Evolutionary conservation across 2,888 invertebrate species (phyloP), one percentile per base, ranked within the genome.

Genomic region (Acanthosoma haemorrhoidale): DNA sequence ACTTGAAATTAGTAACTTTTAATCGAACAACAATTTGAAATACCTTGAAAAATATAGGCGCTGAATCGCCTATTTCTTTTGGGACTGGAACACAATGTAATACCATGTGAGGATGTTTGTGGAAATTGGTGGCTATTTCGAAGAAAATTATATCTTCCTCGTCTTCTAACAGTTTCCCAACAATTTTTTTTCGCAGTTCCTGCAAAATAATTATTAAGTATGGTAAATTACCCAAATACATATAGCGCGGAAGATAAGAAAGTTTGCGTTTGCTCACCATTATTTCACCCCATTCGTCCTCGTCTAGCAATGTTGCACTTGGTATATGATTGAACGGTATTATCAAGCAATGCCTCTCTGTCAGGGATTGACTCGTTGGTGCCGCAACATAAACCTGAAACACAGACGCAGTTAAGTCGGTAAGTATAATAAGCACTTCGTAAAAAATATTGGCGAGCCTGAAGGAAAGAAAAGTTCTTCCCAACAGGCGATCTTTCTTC

Each of bases 31-130:
- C 58, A 64, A 41, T 70, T 34, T 29, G 38, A 66, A 73, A 75
- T 75, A 84, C 87, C 81, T 96, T 96, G 80, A 98, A 98, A 81
- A 96, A 98, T 77, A 98, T 95, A 0, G 96, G 93, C 3, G 94
- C 93, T 81, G 90, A 82, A 76, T 95, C 94, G 1, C 93, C 94
- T 16, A 88, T 84, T 80, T 94, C 92, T 76, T 86, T 85, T 3
- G 90, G 88, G 72, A 96, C 76, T 0, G 98, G 96, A 9, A 98
- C 84, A 82, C 96, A 96, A 77, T 97, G 92, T 63, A 97, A 83
- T 41, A 84, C 83, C 86, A 96, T 88, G 79, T 99, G 98, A 0
- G 92, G 91, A 75, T 86, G 86, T 75, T 84, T 84, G 72, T 89
- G 84, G 25, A 93, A 82, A 77, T 85, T 85, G 3, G 63, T 67